Evolutionary conservation across 2,113 vertebrate genomes (phyloP).

Genomic region (Machaerirhynchus nigripectus): DNA sequence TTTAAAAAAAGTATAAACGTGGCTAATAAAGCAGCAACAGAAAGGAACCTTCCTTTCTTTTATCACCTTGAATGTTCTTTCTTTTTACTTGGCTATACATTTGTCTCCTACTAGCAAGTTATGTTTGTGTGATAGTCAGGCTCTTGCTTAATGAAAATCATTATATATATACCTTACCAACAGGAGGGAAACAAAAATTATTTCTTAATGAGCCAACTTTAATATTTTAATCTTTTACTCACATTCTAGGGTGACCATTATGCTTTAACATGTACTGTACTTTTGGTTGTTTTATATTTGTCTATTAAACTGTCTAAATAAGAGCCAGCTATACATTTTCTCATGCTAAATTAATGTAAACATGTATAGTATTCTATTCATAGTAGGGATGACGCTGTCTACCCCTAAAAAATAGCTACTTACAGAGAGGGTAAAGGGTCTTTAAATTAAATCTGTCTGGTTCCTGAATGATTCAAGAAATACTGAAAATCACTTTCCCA

Average conservation of each 20-base stretch:
- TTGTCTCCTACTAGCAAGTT: not conserved
- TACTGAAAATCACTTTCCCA: not conserved
- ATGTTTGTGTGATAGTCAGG: not conserved
- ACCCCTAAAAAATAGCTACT: not conserved
- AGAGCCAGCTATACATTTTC: not conserved
- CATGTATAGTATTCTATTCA: not conserved
- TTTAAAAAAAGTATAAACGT: not conserved
- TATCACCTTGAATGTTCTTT: not conserved
- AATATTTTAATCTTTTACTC: not conserved
- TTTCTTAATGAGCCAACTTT: not conserved
- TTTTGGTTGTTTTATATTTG: not conserved
- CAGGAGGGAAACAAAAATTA: not conserved
- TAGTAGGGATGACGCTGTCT: not conserved
- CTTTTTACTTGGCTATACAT: not conserved
- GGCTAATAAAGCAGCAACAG: not conserved
- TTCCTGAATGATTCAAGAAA: not conserved
- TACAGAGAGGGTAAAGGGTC: not conserved
- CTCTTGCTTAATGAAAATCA: not conserved
- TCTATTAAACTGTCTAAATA: not conserved
- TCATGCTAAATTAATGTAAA: not conserved
- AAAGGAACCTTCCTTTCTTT: not conserved
- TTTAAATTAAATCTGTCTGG: not conserved
- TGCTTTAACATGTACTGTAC: not conserved
- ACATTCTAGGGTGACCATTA: not conserved
- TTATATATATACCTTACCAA: not conserved